phyloP scores from a whole-genome alignment of 1,140 invertebrate genomes.

The Centruroides vittatus region DNA sequence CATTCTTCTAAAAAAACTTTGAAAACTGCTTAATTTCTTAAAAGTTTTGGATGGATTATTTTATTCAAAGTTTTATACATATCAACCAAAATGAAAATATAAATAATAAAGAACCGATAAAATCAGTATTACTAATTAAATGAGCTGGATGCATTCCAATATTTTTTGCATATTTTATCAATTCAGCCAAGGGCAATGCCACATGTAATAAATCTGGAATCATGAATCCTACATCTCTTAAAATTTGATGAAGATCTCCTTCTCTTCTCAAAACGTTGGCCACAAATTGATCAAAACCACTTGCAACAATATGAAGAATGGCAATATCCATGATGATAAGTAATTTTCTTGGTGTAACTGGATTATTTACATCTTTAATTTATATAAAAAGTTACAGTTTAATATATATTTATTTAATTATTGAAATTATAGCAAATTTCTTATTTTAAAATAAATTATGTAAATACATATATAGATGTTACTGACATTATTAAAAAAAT shows the following conservation, averaged over 20 bases:
- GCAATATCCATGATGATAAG: conserved; percentile 36
- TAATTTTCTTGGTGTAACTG: background rate
- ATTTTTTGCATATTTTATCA: conserved; percentile 21
- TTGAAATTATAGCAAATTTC: background rate
- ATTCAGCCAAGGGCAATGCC: conserved; percentile 38
- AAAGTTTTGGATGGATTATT: too few species aligned
- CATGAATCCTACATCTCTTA: conserved; percentile 57
- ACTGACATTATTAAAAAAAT: too few species aligned
- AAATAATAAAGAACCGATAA: background rate
- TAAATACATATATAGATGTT: background rate
- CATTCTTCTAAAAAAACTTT: too few species aligned
- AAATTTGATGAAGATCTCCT: conserved; percentile 47
- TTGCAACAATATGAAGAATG: conserved; percentile 51
- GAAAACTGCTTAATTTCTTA: too few species aligned
- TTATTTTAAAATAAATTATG: background rate
- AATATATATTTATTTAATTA: background rate
- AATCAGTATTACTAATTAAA: background rate
- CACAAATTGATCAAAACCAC: conserved; percentile 59
- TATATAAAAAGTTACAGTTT: background rate
- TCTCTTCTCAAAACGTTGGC: conserved; percentile 50
- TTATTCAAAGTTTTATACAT: background rate
- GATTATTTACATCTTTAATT: background rate
- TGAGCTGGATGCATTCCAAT: background rate
- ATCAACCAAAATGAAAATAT: background rate
- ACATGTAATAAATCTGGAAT: conserved; percentile 54